Evolutionary conservation across 37 sponge, comb jelly and placozoan species (phyloP).

Genomic region (Tethya wilhelma): DNA sequence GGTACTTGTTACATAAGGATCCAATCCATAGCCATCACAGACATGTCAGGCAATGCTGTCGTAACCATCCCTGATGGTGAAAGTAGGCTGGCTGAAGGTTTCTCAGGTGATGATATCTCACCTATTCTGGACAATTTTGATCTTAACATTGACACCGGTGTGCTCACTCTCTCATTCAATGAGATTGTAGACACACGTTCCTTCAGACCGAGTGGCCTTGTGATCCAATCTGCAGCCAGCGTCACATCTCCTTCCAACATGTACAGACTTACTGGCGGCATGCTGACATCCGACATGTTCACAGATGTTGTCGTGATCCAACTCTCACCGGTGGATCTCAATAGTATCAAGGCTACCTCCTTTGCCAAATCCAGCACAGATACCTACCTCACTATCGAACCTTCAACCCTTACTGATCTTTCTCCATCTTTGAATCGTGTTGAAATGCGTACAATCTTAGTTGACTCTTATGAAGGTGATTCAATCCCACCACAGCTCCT

Average conservation of each 20-base stretch:
- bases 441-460: conserved; percentile 16
- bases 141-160: conserved; percentile 78
- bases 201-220: conserved; percentile 51
- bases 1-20: conserved; percentile 75
- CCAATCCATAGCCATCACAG: conserved; percentile 39
- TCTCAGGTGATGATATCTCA: conserved; percentile 56
- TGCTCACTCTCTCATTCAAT: conserved; percentile 74
- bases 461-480: conserved; percentile 50
- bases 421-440: conserved; percentile 64
- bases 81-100: conserved; percentile 52
- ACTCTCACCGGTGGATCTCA: conserved; percentile 67
- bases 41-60: conserved; percentile 70
- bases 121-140: conserved; percentile 66
- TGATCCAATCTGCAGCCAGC: conserved; percentile 35
- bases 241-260: neutral
- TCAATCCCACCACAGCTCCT: conserved; percentile 47
- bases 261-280: conserved; percentile 82
- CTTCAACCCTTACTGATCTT: conserved; percentile 69
- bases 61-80: conserved; percentile 18
- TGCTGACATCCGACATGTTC: conserved; percentile 57
- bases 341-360: conserved; percentile 75
- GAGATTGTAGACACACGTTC: conserved; percentile 78
- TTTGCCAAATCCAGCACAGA: conserved; percentile 61
- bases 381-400: conserved; percentile 68
- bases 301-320: conserved; percentile 44